Percentiles rank a stretch among this genome's conserved stretches.
phyloP scores from a whole-genome alignment of 2,797 vertebrate species.

The Sebastes glaucus region DNA sequence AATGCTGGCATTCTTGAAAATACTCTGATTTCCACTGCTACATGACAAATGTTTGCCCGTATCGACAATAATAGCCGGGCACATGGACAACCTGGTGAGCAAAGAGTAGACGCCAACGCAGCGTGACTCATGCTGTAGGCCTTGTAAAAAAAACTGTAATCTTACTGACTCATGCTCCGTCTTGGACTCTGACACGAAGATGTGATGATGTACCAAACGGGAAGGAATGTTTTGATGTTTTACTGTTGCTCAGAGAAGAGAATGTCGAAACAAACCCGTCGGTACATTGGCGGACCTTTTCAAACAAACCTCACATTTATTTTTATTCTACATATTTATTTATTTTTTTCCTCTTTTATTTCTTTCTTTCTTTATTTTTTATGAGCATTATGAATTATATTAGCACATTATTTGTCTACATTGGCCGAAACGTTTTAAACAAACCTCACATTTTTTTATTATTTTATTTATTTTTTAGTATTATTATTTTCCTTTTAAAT shows the following conservation, averaged over 20 bases:
- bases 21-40: background rate
- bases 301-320: background rate
- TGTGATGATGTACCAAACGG: background rate
- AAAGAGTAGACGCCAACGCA: constrained; percentile 21
- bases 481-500: too few relatives aligned
- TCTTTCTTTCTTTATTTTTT: too few relatives aligned
- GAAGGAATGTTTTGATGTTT: background rate
- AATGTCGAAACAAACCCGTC: background rate
- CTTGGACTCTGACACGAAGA: constrained; percentile 10
- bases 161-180: constrained; percentile 29
- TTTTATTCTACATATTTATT: too few relatives aligned
- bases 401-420: too few relatives aligned
- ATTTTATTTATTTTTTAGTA: too few relatives aligned
- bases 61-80: background rate
- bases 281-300: background rate
- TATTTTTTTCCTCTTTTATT: too few relatives aligned
- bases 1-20: background rate
- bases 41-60: constrained; percentile 7
- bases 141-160: background rate
- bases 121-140: constrained; percentile 22
- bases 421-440: rapidly evolving
- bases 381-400: too few relatives aligned
- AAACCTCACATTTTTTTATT: too few relatives aligned
- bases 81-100: constrained; percentile 25
- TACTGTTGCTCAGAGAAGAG: background rate